Evolutionary conservation across 1,140 invertebrate species (phyloP), one percentile per base, ranked within the genome.

Genomic region (Hestina assimilis): DNA sequence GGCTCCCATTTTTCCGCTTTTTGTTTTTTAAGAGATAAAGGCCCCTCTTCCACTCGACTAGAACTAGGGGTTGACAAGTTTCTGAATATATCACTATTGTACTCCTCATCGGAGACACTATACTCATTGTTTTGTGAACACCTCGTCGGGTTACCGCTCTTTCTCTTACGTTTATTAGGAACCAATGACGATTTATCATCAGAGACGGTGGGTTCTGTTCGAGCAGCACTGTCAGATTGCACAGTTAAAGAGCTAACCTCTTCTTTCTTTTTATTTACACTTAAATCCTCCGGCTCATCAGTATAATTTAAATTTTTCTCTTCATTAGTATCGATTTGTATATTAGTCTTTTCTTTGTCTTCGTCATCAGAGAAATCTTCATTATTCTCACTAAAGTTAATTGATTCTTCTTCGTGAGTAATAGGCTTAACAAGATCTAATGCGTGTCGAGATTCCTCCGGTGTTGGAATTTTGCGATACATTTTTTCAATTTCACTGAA

Each of bases 131-230:
- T 91, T 33, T 94, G 89, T 1, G 95, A 92, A 84, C 94, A 96
- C 59, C 95, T 90, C 0, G 94, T 97, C 0, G 96, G 96, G 78
- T 97, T 96, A 68, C 95, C 95, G 66, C 93, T 96, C 83, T 97
- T 98, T 33, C 96, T 89, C 79, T 97, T 96, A 60, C 95, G 87
- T 59, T 92, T 92, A 72, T 91, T 92, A 15, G 90, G 91, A 65
- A 89, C 89, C 62, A 81, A 61, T 42, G 77, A 83, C 65, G 63
- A 71, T 66, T 90, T 89, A 43, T 88, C 83, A 17, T 89, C 83
- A 4, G 69, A 57, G 46, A 46, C 69, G 69, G 72, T 69, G 69
- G 79, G 61, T 63, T 89, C 71, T 63, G 89, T 77, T 89, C 90
- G 75, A 35, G 82, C 69, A 66, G 79, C 90, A 26, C 89, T 87